Evolutionary conservation across 2,888 invertebrate genomes (phyloP).

Genomic region (Baccha elongata): DNA sequence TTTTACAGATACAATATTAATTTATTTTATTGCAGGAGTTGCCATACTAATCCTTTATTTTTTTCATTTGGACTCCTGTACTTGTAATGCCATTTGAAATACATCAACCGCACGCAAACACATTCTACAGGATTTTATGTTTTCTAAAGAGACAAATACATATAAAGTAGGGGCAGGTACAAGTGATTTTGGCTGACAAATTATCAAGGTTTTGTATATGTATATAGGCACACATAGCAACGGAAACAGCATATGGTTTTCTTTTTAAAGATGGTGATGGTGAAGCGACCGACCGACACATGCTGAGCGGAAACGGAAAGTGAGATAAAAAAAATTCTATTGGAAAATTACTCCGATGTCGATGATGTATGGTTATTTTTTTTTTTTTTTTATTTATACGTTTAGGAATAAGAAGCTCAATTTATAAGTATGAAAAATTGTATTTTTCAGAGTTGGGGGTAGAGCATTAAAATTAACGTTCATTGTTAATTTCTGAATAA

Average conservation of each 20-base stretch:
- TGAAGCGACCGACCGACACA: neutral
- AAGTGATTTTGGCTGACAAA: slow-evolving; percentile 7
- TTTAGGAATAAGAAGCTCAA: neutral
- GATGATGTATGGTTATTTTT: too few relatives aligned
- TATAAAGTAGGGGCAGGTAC: neutral
- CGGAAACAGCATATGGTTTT: neutral
- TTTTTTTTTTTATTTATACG: too few relatives aligned
- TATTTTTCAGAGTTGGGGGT: neutral
- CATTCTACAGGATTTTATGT: slow-evolving; percentile 6
- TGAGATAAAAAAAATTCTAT: neutral
- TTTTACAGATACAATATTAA: slow-evolving; percentile 17
- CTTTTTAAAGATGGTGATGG: neutral
- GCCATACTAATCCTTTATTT: slow-evolving; percentile 4
- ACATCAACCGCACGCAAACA: slow-evolving; percentile 22
- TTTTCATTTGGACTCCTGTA: slow-evolving; percentile 1
- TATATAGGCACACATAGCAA: neutral
- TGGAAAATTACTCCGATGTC: neutral
- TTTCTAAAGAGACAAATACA: neutral
- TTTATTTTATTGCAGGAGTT: slow-evolving; percentile 13
- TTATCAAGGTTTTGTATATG: neutral
- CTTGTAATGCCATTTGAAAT: slow-evolving; percentile 7
- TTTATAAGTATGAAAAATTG: slow-evolving; percentile 14
- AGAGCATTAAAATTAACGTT: slow-evolving; percentile 17
- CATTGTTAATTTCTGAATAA: slow-evolving; percentile 1
- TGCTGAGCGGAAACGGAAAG: neutral